phyloP scores from a whole-genome alignment of 2,113 vertebrate species.

The Bufo bufo region DNA sequence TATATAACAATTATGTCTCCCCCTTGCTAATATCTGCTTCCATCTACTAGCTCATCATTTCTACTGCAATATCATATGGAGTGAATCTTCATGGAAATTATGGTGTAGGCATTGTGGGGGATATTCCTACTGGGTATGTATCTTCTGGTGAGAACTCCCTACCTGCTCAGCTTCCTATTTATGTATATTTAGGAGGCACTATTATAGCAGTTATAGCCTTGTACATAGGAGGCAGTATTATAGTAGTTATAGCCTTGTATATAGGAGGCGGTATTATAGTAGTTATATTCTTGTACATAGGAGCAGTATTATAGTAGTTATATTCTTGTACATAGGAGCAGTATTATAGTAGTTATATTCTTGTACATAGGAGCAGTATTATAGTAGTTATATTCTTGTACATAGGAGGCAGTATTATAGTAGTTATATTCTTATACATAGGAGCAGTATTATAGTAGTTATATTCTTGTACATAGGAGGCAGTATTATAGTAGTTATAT shows the following conservation, averaged over 20 bases:
- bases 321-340: neutral
- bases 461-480: neutral
- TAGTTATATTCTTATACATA: neutral
- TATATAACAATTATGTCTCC: too few species aligned
- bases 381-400: neutral
- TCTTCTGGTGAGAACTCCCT: neutral
- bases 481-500: neutral
- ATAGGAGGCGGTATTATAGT: neutral
- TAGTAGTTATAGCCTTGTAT: neutral
- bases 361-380: neutral
- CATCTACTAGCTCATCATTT: slow-evolving; percentile 78
- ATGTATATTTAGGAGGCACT: neutral
- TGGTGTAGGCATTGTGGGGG: slow-evolving; percentile 79
- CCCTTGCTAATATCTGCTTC: fast-evolving
- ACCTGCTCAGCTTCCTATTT: neutral
- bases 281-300: neutral
- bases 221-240: neutral
- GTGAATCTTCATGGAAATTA: slow-evolving; percentile 69
- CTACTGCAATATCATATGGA: slow-evolving; percentile 81
- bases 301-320: neutral
- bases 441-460: neutral
- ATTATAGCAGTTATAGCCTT: neutral
- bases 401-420: neutral
- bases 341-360: slow-evolving; percentile 8
- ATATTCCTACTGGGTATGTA: slow-evolving; percentile 86